Base-by-base conservation (phyloP, 2,113 vertebrate genomes). In the Neolamprologus longior region DNA sequence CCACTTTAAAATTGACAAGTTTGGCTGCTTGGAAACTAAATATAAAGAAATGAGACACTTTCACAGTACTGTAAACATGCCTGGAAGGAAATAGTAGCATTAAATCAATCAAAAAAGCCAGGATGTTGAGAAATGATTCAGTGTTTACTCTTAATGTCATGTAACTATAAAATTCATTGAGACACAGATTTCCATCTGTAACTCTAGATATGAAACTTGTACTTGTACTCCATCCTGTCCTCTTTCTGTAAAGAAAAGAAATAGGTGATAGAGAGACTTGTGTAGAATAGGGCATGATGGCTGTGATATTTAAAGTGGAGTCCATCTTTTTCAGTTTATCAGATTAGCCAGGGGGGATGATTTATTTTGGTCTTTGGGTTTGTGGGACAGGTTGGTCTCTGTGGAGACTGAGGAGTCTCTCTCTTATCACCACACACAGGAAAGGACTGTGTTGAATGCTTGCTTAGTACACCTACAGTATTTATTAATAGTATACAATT, bases 301-400 rank as follows among this genome's bases (percentile, higher is more conserved):
- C 15, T 78, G 19, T 17, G 63, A 66, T 86, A 81, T 82, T 92
- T 92, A 78, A 81, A 83, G 58, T 79, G 10, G 10, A 54, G 81
- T 73, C 21, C 13, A 40, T 28, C 42, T 80, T 71, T 83, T 66
- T 37, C 90, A 50, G 87, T 81, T 50, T 52, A 19, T 52, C 45
- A 52, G 14, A 52, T 78, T 78, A 78, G 45, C 91, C 88, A 80
- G 63, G n/a, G 52, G 45, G 57, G 76, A 53, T 81, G 85, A 53
- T 76, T 88, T 89, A 79, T 83, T 85, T 95, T 83, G 50, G 71
- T 78, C 37, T 28, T 58, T 12, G n/a, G 19, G 80, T 92, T 88
- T 95, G 81, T 93, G 86, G 90, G 88, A 85, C 89, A 86, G n/a
- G 71, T 58, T 89, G 53, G 82, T 94, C 84, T 88, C 91, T 79